Evolutionary conservation across 2,113 vertebrate genomes (phyloP).

Genomic region (Hassar affinis): DNA sequence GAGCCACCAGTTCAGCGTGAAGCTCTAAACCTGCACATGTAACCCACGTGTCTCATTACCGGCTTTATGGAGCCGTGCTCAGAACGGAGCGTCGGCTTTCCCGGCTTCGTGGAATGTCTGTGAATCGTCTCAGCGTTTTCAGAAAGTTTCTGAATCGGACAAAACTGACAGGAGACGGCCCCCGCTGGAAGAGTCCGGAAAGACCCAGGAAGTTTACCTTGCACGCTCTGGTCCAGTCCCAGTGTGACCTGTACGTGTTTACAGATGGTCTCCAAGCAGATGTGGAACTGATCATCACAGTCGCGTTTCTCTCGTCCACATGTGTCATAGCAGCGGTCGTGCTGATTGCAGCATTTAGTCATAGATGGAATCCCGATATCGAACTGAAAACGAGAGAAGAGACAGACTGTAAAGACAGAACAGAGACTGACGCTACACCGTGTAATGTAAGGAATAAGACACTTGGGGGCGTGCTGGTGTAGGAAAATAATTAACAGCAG

Average conservation of each 20-base stretch:
- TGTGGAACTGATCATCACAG: conserved; percentile 89
- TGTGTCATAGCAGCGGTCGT: conserved; percentile 92
- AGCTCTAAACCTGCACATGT: not conserved
- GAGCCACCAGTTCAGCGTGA: not conserved
- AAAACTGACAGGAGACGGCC: not conserved
- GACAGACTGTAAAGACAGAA: too few relatives aligned
- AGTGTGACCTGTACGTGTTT: conserved; percentile 87
- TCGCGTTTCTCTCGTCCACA: conserved; percentile 87
- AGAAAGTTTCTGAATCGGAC: not conserved
- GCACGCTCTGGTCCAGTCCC: conserved; percentile 82
- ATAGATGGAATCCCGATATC: conserved; percentile 95
- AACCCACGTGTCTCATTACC: not conserved
- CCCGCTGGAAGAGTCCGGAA: not conserved
- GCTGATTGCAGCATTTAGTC: conserved; percentile 95
- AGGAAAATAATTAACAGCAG: not conserved
- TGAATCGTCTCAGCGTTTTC: too few relatives aligned
- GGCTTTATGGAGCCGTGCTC: not conserved
- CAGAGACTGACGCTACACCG: not conserved
- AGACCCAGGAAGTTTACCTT: conserved; percentile 71
- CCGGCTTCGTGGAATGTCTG: too few relatives aligned
- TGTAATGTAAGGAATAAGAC: not conserved
- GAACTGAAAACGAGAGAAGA: conserved; percentile 73
- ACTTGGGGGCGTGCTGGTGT: not conserved
- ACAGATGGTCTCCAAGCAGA: conserved; percentile 91
- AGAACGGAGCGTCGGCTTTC: too few relatives aligned